Evolutionary conservation across 2,888 invertebrate genomes (phyloP).

Genomic region (Ichneumoninae sp.): DNA sequence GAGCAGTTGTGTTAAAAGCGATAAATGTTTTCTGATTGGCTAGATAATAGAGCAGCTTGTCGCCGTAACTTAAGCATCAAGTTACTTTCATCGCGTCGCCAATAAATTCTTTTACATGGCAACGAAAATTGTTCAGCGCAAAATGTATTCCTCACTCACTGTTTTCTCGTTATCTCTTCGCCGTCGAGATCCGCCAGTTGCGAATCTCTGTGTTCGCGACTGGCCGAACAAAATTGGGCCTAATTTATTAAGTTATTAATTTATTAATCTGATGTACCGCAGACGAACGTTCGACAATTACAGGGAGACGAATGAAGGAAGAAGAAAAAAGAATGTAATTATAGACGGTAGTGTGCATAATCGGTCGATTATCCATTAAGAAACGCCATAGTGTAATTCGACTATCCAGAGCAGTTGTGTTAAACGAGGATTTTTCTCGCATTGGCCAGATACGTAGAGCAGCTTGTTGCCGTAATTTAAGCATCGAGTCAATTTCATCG

Average conservation of each 20-base stretch:
- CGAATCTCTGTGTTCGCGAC: background rate
- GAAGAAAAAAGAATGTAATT: no score
- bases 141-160: constrained; percentile 3
- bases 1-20: background rate
- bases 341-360: no score
- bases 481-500: constrained; percentile 58
- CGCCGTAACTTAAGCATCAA: constrained; percentile 56
- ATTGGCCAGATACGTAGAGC: constrained; percentile 19
- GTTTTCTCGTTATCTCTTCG: constrained; percentile 37
- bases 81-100: constrained; percentile 58
- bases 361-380: no score
- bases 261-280: background rate
- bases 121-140: constrained; percentile 16
- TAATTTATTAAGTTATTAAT: no score
- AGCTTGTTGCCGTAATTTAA: constrained; percentile 53
- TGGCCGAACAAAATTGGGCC: background rate
- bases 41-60: constrained; percentile 30
- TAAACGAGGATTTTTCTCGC: background rate
- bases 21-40: constrained; percentile 25
- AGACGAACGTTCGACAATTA: background rate
- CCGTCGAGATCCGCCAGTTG: constrained; percentile 34
- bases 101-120: constrained; percentile 66
- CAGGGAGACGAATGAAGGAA: no score
- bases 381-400: no score
- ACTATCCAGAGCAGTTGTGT: no score